Base-by-base conservation (phyloP, 1,140 invertebrate species). In the Asbolus verrucosus region DNA sequence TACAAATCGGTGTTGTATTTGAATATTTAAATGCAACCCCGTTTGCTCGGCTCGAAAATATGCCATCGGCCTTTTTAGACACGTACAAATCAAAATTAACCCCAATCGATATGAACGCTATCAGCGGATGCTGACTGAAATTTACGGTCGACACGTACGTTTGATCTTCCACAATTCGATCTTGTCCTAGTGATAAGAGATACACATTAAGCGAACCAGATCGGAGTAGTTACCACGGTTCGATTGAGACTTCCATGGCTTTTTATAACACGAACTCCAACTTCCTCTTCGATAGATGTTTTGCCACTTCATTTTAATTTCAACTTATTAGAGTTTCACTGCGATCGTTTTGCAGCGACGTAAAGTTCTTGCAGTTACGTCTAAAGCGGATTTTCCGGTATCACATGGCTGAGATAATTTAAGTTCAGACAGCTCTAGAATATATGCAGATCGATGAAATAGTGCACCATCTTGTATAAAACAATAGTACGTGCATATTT, bases 1-100 rank as follows among this genome's bases (percentile, higher is more conserved):
- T 54, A 54, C 27, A 54, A 54, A 54, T 54, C 46, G 46, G 19
- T n/a, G 46, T 24, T 24, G 18, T 19, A 54, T 54, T 54, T 54
- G 46, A 54, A 54, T 54, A 54, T 54, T 54, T 54, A 54, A 54
- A 54, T 54, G 46, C 46, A 54, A 54, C 46, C 46, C 19, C 43
- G 18, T 50, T 50, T 50, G 43, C 18, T 5, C 5, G 3, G 5
- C 5, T 4, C 6, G 33, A 13, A 54, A 54, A 54, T 54, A 27
- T 54, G 46, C 21, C 46, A 54, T 6, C 14, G 46, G n/a, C 14
- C 19, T 27, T 24, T 54, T 54, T 27, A 27, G 19, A 19, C 14
- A 54, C 1, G 6, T n/a, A 36, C 33, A 36, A 36, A 36, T 36
- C n/a, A 11, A 36, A 36, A 5, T 36, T 36, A 36, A 11, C 33